These are phyloP conservation scores for Hesperophylax magnus DNA, from an alignment of 1,140 invertebrate species.

Conservation along the genomic window DNA sequence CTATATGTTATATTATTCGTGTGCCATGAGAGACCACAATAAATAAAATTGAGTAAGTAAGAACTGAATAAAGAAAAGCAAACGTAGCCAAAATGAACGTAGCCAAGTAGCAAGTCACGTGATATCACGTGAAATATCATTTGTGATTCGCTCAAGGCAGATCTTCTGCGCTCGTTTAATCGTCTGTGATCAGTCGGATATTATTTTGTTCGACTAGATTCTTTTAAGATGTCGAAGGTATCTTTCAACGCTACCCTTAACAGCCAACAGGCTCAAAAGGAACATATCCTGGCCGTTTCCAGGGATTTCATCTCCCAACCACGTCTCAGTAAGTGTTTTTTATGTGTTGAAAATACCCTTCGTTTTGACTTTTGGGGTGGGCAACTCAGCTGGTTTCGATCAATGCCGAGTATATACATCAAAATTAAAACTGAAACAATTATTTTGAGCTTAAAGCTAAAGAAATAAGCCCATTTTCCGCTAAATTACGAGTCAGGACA, in stretches of 20 bases:
- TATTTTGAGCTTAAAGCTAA: not conserved
- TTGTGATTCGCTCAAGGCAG: constrained; percentile 27
- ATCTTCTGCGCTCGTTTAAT: constrained; percentile 8
- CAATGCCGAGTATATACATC: constrained; percentile 24
- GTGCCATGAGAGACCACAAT: too few relatives aligned
- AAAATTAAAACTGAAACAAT: not conserved
- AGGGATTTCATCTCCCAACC: constrained; percentile 98
- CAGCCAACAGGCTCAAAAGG: constrained; percentile 71
- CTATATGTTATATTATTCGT: too few relatives aligned
- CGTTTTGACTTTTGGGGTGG: constrained; percentile 42
- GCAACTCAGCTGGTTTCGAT: constrained; percentile 47
- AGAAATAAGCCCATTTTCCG: not conserved
- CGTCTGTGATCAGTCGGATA: constrained; percentile 24
- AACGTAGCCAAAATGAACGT: constrained; percentile 27
- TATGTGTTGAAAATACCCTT: constrained; percentile 26
- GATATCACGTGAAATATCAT: constrained; percentile 52
- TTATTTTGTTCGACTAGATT: constrained; percentile 23
- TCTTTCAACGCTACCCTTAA: constrained; percentile 47
- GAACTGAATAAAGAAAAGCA: not conserved
- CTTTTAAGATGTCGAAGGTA: constrained; percentile 45
- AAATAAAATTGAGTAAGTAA: too few relatives aligned
- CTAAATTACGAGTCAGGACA: not conserved
- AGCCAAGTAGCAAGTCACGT: constrained; percentile 40
- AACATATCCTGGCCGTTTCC: constrained; percentile 93
- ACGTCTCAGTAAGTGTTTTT: constrained; percentile 88